Base-by-base conservation (phyloP, 1,140 invertebrate genomes). In the Hydropsyche tenuis region DNA sequence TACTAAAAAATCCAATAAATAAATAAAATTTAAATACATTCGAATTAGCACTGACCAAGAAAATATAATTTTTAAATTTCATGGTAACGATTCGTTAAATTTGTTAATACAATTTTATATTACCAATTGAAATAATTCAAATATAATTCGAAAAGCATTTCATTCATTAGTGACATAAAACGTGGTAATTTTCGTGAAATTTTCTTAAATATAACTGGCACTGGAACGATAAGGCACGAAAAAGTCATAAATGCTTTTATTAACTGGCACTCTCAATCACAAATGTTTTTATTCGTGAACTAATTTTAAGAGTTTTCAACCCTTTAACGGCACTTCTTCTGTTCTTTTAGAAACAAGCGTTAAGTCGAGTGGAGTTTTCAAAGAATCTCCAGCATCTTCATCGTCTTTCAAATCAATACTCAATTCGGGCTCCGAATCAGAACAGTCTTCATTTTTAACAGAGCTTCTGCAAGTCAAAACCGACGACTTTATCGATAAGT, bases 401-500 rank as follows among this genome's bases (percentile, higher is more conserved):
- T 83, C 84, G 71, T 85, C 86, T 56, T 80, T 86, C 70, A 80
- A 80, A 78, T 82, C 85, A 70, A 82, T 84, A 73, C 84, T 82
- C 18, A 85, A 68, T 77, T 85, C 83, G 7, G 80, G 85, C 80
- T 82, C 84, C 73, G 83, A 85, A 73, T 86, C 83, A 16, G 86
- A 87, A 12, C 82, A 80, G 75, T 85, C 86, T 45, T 87, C 86
- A 6, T 83, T 81, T 27, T 85, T 83, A 3, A 85, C 85, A 66
- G 84, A 79, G 1, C 78, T 84, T 60, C 86, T 83, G 77, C 86
- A 85, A 70, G 84, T 74, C 37, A 87, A 81, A 22, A 85, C 83
- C 6, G 81, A 81, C 1, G 86, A 86, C 81, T 91, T 91, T 78
- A 92, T 88, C 0, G 91, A 92, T 11, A 94, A 83, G 80, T 94